A percentile compares a stretch with the other conserved stretches of the same genome.
These are phyloP conservation scores for Brachionus manjavacas DNA, from an alignment of 1,140 invertebrate genomes.

Conservation along the genomic window DNA sequence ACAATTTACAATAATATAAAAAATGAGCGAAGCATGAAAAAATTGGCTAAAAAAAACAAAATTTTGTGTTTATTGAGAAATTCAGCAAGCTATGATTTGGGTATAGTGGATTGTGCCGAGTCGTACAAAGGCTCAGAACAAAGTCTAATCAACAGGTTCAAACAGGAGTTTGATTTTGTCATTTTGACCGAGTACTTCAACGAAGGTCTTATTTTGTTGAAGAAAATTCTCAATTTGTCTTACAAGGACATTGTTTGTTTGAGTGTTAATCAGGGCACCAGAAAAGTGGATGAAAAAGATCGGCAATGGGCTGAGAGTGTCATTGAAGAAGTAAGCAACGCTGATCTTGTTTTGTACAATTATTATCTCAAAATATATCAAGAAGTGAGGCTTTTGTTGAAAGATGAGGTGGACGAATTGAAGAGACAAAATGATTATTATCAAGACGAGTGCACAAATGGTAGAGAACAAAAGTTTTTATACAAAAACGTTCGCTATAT, in stretches of 20 bases:
- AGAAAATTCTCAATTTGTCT: neutral
- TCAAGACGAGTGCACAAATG: neutral
- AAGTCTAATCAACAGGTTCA: neutral
- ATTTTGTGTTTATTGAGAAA: neutral
- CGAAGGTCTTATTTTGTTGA: neutral
- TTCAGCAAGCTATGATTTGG: neutral
- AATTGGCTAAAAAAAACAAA: neutral
- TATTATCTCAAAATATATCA: neutral
- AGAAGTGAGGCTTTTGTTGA: neutral
- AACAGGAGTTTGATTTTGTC: neutral
- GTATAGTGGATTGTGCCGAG: neutral
- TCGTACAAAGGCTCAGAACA: neutral
- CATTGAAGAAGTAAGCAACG: neutral
- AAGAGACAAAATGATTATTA: neutral
- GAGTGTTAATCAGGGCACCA: neutral
- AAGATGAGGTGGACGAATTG: neutral
- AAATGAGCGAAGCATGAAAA: neutral
- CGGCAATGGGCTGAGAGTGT: neutral
- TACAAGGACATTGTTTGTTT: neutral
- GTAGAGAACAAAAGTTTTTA: neutral
- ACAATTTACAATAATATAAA: neutral
- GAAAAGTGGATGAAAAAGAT: neutral
- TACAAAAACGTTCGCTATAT: neutral
- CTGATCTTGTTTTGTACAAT: neutral
- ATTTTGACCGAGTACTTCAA: neutral